phyloP scores from a whole-genome alignment of 2,797 vertebrate species.

The Ceryle rudis region DNA sequence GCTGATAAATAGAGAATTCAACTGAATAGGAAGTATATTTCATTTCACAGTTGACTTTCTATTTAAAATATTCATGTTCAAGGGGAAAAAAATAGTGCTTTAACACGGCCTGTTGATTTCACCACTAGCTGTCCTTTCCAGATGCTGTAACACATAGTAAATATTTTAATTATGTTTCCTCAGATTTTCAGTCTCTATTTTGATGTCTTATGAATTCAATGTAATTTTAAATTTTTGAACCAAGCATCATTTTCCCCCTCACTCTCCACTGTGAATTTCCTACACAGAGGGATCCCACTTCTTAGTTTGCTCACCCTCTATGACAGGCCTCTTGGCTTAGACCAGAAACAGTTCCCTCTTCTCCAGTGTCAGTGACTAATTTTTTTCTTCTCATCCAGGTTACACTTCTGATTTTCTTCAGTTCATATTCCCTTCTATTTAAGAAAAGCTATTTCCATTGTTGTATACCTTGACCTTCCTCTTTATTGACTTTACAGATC shows the following conservation, averaged over 20 bases:
- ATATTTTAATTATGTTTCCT: background rate
- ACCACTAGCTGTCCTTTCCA: background rate
- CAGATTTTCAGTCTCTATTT: background rate
- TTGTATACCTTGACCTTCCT: background rate
- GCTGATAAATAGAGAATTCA: conserved; percentile 19
- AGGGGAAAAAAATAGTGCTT: background rate
- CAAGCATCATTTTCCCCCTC: background rate
- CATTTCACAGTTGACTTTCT: background rate
- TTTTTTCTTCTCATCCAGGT: background rate
- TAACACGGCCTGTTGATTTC: background rate
- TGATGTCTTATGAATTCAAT: background rate
- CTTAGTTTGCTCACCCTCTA: background rate
- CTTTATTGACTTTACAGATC: background rate
- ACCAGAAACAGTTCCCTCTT: background rate
- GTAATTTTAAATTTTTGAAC: background rate
- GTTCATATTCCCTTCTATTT: background rate
- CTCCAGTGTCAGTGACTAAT: background rate
- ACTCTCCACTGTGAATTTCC: background rate
- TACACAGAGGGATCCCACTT: background rate
- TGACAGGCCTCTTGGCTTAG: background rate
- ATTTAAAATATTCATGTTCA: background rate
- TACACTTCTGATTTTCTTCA: background rate
- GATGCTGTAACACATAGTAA: background rate
- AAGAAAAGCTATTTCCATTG: background rate
- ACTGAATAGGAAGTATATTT: background rate